Evolutionary conservation across 2,113 vertebrate genomes (phyloP), one percentile per base, ranked within the genome.

Genomic region (Murina feae): DNA sequence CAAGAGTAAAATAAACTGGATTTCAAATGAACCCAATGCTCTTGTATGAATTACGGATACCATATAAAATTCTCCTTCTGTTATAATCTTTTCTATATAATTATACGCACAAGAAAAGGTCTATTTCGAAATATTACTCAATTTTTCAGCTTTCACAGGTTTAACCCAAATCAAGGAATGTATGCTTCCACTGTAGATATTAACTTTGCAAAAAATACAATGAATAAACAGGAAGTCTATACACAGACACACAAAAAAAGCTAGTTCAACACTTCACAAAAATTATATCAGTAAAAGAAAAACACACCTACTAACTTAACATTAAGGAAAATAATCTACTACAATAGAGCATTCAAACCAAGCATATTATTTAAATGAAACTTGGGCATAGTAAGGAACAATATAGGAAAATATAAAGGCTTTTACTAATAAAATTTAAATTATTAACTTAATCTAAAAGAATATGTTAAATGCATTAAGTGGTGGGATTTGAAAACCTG

Each of bases 211-310:
- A 55, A 21, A 91, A 93, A 32, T 13, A 79, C 0, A 93, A 49
- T 55, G 42, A 87, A 85, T 55, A 75, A 78, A 25, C 53, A 51
- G 74, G 12, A 79, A 81, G 35, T 76, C 72, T 89, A 63, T 89
- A 63, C 4, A 68, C 2, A 74, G 8, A 49, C 12, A 60, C 53
- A 80, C 0, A 7, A 32, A 89, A 88, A 90, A 90, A 58, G 47
- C 65, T 68, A 65, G 1, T 28, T 28, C 84, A 83, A 79, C 49
- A 79, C 65, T 74, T 75, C 21, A 25, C 42, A 71, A 39, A 96
- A 98, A 97, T 96, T 93, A 89, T 23, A 80, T 91, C 35, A 42
- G 32, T 80, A 86, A 89, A 51, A 90, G 58, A 16, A 93, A 90
- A 86, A 7, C 8, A 75, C 0, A 1, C 9, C 35, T 84, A 85